Evolutionary conservation across 2,888 invertebrate genomes (phyloP), one percentile per base, ranked within the genome.

Genomic region (Agrenia bidenticulata): DNA sequence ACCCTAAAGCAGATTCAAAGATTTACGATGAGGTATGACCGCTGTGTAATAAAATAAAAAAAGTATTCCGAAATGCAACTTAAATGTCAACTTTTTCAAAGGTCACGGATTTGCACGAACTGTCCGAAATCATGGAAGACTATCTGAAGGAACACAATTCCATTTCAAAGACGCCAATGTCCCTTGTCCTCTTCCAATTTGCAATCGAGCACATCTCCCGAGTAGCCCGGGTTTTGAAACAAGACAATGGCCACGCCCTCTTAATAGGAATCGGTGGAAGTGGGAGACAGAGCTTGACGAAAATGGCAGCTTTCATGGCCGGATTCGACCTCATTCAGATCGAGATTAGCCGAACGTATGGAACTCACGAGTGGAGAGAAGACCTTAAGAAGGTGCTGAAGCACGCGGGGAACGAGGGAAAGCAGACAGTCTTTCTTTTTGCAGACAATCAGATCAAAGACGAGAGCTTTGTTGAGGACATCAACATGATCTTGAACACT

Each of bases 121-220:
- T 97, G 63, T 86, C 89, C 64, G 82, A 85, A 0, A 90, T 94
- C 5, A 93, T 94, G 0, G 94, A 96, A 76, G 88, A 88, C 0
- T 94, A 91, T 81, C 83, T 96, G 15, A 87, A 88, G 0, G 96
- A 96, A 79, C 95, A 88, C 79, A 96, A 96, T 80, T 91, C 92
- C 73, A 92, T 96, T 91, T 90, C 92, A 11, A 96, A 94, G 80
- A 95, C 94, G 78, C 95, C 95, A 0, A 96, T 96, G 96, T 90
- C 94, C 80, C 84, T 96, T 61, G 95, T 96, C 1, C 82, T 96
- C 39, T 93, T 93, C 80, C 88, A 88, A 88, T 90, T 79, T n/a
- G 39, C 56, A 56, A 55, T 45, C 59, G 94, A 95, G 77, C 96
- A 97, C 79, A 86, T 97, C 51, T 94, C 94, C 0, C 81, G 93